Conservation (phyloP, 2,888 invertebrate species). For the Unio pictorum region DNA sequence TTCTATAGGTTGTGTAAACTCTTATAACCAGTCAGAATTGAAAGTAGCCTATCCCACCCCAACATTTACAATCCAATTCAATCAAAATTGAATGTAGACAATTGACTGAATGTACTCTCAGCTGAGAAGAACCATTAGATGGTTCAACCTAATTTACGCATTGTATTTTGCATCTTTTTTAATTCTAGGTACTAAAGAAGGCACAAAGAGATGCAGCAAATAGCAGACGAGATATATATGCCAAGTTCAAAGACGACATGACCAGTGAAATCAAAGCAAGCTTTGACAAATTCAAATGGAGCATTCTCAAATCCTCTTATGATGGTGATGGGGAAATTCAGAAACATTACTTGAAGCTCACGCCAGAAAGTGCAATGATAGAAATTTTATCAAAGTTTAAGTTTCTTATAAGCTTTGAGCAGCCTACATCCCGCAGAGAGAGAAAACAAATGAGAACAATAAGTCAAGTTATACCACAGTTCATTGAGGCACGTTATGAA, state of each 20-base stretch:
- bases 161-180: background rate
- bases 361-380: slow-evolving; percentile 48
- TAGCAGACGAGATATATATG: slow-evolving; percentile 33
- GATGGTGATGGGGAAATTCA: slow-evolving; percentile 42
- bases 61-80: too few relatives aligned
- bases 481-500: too few relatives aligned
- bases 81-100: too few relatives aligned
- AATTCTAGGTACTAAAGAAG: slow-evolving; percentile 62
- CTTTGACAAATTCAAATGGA: slow-evolving; percentile 49
- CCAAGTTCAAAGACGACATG: slow-evolving; percentile 41
- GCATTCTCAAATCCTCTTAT: slow-evolving; percentile 38
- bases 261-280: slow-evolving; percentile 44
- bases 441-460: too few relatives aligned
- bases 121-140: too few relatives aligned
- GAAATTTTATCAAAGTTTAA: slow-evolving; percentile 55
- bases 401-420: slow-evolving; percentile 22
- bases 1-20: too few relatives aligned
- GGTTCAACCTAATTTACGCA: too few relatives aligned
- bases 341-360: slow-evolving; percentile 50
- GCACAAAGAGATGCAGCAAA: slow-evolving; percentile 60
- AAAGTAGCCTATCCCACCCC: too few relatives aligned
- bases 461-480: too few relatives aligned
- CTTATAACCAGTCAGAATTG: too few relatives aligned
- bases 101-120: too few relatives aligned
- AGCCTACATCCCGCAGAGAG: slow-evolving; percentile 4